Conservation (phyloP, 2,113 vertebrate genomes). For the Pseudorectes ferrugineus region DNA sequence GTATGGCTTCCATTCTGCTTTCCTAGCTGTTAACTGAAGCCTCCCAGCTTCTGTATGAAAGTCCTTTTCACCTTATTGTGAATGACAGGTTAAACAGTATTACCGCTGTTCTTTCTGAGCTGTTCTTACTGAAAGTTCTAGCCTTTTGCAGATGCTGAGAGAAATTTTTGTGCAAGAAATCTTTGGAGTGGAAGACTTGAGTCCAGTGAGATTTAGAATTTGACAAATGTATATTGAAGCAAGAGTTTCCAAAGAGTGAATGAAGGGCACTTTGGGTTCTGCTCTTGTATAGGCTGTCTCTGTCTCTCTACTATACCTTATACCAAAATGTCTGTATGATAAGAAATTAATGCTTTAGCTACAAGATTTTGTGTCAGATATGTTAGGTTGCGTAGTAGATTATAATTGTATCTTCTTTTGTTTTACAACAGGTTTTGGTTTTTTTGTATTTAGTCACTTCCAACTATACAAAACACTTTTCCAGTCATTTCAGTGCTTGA, state of each 20-base stretch:
- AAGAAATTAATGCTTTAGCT: not conserved
- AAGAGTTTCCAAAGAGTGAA: not conserved
- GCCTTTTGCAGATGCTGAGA: not conserved
- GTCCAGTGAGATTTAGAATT: not conserved
- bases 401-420: not conserved
- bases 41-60: not conserved
- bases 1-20: not conserved
- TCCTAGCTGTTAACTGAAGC: not conserved
- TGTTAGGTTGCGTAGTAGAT: not conserved
- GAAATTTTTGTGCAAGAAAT: not conserved
- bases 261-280: not conserved
- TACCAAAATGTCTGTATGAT: not conserved
- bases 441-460: constrained; percentile 42
- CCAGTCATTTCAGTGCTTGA: constrained; percentile 55
- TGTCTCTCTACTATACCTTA: not conserved
- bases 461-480: constrained; percentile 43
- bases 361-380: not conserved
- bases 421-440: not conserved
- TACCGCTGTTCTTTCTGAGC: not conserved
- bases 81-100: not conserved
- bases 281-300: not conserved
- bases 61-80: not conserved
- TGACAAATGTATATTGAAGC: not conserved
- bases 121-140: not conserved
- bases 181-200: not conserved